Percentiles rank a stretch among this genome's conserved stretches.
phyloP scores from a whole-genome alignment of 2,797 vertebrate species.

The Apodemus agrarius region DNA sequence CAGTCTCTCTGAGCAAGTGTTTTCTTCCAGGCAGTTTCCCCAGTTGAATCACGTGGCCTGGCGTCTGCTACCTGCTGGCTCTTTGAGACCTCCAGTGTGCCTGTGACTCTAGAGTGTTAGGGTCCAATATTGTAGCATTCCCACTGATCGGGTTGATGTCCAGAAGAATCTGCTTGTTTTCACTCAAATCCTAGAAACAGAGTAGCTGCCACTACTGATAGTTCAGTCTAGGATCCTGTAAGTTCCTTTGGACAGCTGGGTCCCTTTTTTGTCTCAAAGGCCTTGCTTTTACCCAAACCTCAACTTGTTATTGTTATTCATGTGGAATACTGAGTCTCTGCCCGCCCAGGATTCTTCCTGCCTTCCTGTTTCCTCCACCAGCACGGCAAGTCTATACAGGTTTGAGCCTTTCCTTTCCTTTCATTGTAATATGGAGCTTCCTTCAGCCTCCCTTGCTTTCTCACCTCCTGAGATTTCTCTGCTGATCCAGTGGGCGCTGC shows the following conservation, averaged over 20 bases:
- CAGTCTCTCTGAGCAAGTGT: not conserved
- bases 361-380: not conserved
- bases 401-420: not conserved
- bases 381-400: not conserved
- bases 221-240: not conserved
- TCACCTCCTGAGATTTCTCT: slow-evolving; percentile 22
- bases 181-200: not conserved
- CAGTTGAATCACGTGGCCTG: not conserved
- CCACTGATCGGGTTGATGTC: not conserved
- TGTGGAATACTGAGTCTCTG: not conserved
- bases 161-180: not conserved
- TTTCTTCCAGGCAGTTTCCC: not conserved
- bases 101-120: not conserved
- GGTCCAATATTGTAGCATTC: not conserved
- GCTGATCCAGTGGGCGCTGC: not conserved
- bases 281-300: not conserved
- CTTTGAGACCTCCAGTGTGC: not conserved
- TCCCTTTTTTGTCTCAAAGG: not conserved
- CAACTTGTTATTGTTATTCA: not conserved
- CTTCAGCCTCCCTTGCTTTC: not conserved
- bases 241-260: not conserved
- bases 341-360: not conserved
- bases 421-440: no score
- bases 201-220: not conserved
- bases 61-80: not conserved